Evolutionary conservation across 2,797 vertebrate species (phyloP).

Genomic region (Betta splendens): DNA sequence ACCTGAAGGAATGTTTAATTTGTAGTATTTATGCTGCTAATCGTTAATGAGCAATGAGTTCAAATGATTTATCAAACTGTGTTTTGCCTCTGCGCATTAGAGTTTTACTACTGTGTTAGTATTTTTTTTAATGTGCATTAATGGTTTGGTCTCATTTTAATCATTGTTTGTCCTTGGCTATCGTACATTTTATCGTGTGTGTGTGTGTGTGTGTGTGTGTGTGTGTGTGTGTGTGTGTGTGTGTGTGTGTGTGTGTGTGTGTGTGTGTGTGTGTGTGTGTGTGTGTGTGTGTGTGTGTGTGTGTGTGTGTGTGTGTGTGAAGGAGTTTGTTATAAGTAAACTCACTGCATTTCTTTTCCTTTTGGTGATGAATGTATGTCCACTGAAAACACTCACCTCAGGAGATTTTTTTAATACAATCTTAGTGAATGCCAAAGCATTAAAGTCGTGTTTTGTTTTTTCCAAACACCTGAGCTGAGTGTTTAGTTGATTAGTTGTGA

Average conservation of each 20-base stretch:
- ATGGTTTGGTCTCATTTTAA: background rate
- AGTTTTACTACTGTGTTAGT: background rate
- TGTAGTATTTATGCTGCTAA: background rate
- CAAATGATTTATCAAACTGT: background rate
- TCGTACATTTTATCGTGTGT: background rate
- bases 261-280: no score
- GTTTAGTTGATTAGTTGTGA: constrained; percentile 2
- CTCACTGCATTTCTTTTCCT: constrained; percentile 9
- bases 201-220: no score
- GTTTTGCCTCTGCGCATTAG: constrained; percentile 8
- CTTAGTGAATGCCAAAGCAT: background rate
- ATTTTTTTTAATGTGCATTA: background rate
- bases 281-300: no score
- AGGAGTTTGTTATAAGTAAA: constrained; percentile 9
- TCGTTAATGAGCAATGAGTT: background rate
- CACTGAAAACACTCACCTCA: constrained; percentile 31
- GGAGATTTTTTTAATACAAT: background rate
- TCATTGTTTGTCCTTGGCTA: no score
- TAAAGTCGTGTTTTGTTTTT: background rate
- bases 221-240: no score
- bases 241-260: no score
- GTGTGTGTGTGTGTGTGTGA: no score
- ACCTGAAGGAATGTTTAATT: background rate
- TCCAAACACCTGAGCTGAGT: constrained; percentile 48
- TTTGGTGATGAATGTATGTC: constrained; percentile 5